phyloP scores from a whole-genome alignment of 2,888 invertebrate species.

The Yponomeuta malinellus region DNA sequence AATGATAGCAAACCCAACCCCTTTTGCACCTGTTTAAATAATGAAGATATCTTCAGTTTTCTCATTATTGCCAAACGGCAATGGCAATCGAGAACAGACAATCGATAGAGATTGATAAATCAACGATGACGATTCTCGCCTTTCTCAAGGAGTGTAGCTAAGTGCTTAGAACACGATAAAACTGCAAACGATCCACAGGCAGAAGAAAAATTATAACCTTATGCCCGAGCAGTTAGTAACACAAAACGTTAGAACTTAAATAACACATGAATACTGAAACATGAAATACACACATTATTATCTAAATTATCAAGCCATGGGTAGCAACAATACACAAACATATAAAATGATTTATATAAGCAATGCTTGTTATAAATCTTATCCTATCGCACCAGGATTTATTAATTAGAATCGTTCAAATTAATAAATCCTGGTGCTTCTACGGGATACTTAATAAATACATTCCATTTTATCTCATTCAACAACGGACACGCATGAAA shows the following conservation, averaged over 20 bases:
- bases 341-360: constrained; percentile 16
- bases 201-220: neutral
- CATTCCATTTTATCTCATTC: no score
- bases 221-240: neutral
- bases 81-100: neutral
- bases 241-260: neutral
- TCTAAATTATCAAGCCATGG: constrained; percentile 17
- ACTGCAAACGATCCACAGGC: neutral
- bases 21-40: neutral
- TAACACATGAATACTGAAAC: neutral
- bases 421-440: no score
- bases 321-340: constrained; percentile 17
- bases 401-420: no score
- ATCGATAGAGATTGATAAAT: neutral
- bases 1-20: neutral
- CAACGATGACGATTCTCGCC: no score
- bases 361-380: no score
- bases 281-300: neutral
- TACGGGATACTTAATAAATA: no score
- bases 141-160: no score
- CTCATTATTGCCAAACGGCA: neutral
- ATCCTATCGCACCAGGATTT: neutral
- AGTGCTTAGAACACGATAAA: neutral
- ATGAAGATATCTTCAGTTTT: neutral
- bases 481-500: no score